Conservation (phyloP, 2,113 vertebrate species). For the Natator depressus region DNA sequence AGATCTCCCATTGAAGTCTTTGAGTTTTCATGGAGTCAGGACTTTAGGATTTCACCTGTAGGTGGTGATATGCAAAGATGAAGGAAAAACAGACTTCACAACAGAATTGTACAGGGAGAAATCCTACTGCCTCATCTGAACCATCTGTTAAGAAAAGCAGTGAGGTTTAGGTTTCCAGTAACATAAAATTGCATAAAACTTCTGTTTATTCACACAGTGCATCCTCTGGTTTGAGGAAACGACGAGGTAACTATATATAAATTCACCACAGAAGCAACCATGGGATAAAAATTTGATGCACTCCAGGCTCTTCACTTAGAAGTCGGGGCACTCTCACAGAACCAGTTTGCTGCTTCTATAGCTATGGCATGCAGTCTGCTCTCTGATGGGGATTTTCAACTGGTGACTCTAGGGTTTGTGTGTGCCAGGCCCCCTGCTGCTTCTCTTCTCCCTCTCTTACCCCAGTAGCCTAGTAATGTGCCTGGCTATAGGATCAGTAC, state of each 20-base stretch:
- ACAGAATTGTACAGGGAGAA: background rate
- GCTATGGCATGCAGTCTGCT: background rate
- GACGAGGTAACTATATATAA: background rate
- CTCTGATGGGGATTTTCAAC: background rate
- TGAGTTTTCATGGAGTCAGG: background rate
- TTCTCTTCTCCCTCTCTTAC: background rate
- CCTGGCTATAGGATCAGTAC: background rate
- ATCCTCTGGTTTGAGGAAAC: background rate
- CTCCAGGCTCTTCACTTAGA: background rate
- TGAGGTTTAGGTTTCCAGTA: background rate
- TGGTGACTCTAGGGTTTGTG: background rate
- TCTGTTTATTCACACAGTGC: background rate
- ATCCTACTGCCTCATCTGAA: background rate
- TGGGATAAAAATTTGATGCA: rapidly evolving
- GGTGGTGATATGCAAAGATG: background rate
- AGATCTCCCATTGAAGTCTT: background rate
- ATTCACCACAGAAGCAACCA: background rate
- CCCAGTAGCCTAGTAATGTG: background rate
- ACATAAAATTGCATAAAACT: background rate
- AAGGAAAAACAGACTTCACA: background rate
- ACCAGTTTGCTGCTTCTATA: background rate
- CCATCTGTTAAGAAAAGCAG: background rate
- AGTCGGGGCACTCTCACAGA: background rate
- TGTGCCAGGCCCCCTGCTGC: background rate
- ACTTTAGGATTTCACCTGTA: conserved; percentile 6